A percentile compares a stretch with the other conserved stretches of the same genome.
These are phyloP conservation scores for Astropecten irregularis DNA, from an alignment of 53 echinoderm and acorn worm species.

Conservation along the genomic window DNA sequence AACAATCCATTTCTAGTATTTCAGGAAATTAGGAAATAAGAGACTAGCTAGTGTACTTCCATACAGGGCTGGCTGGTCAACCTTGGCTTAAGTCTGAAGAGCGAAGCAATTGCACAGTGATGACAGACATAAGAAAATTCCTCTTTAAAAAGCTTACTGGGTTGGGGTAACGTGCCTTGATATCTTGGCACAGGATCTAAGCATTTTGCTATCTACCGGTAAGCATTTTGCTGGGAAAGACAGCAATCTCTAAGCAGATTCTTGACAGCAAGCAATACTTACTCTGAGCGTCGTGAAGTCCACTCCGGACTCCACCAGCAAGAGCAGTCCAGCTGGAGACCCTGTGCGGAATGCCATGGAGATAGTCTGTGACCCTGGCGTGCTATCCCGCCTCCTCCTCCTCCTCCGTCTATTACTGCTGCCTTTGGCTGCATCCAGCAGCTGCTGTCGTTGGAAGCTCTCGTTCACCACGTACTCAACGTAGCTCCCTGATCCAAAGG, in stretches of 20 bases:
- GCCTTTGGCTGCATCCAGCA: slow-evolving; percentile 71
- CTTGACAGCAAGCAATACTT: background rate
- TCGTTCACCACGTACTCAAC: slow-evolving; percentile 84
- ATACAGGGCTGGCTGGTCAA: too few species aligned
- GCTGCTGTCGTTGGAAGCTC: slow-evolving; percentile 79
- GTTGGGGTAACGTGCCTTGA: too few species aligned
- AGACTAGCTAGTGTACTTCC: too few species aligned
- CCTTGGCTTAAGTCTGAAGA: too few species aligned
- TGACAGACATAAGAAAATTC: too few species aligned
- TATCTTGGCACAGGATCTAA: too few species aligned
- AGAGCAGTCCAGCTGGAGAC: slow-evolving; percentile 56
- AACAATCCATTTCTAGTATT: too few species aligned
- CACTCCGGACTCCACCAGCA: slow-evolving; percentile 65
- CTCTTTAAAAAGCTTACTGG: too few species aligned
- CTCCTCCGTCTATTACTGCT: background rate
- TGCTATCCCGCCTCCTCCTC: slow-evolving; percentile 61
- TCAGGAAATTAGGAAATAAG: too few species aligned
- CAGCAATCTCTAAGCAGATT: background rate
- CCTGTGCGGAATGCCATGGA: slow-evolving; percentile 81
- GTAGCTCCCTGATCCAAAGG: slow-evolving; percentile 77
- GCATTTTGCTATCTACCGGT: too few species aligned
- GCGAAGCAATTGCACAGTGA: too few species aligned
- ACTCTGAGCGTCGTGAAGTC: slow-evolving; percentile 90
- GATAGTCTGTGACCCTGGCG: slow-evolving; percentile 60
- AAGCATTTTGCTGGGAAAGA: background rate